Evolutionary conservation across 2,113 vertebrate species (phyloP).

Genomic region (Pogona vitticeps): DNA sequence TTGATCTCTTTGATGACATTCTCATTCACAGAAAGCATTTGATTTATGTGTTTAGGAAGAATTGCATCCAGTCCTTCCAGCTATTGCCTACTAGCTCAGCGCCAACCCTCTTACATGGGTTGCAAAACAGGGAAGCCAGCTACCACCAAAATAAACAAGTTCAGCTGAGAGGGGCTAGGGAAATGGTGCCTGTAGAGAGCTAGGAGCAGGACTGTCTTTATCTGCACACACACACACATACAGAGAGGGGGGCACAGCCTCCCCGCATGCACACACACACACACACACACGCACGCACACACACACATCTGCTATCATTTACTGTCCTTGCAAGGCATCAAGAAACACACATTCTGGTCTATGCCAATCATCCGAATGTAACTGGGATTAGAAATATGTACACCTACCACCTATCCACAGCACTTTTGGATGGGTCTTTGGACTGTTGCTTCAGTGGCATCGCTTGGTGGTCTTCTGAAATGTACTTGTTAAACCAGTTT

Average conservation of each 20-base stretch:
- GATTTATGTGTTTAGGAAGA: constrained; percentile 96
- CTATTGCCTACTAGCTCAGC: constrained; percentile 67
- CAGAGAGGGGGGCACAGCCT: neutral
- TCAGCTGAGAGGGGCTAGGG: neutral
- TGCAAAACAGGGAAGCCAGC: constrained; percentile 4
- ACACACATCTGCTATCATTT: constrained; percentile 19
- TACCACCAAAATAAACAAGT: neutral
- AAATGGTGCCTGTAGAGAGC: neutral
- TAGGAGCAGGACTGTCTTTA: neutral
- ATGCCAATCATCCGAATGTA: neutral
- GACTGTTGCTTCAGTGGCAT: neutral
- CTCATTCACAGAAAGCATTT: constrained; percentile 95
- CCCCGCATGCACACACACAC: too few relatives aligned
- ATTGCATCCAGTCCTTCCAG: constrained; percentile 75
- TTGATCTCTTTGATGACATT: constrained; percentile 97
- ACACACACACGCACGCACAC: neutral
- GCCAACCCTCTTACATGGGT: constrained; percentile 31
- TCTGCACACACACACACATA: neutral
- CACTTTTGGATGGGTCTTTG: neutral
- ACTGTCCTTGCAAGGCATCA: constrained; percentile 20
- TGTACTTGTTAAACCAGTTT: constrained; percentile 51
- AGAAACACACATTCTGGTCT: neutral
- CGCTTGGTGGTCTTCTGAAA: constrained; percentile 44
- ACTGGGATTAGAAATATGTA: neutral
- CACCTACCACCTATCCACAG: neutral